A percentile compares a stretch with the other conserved stretches of the same genome.
Conservation (phyloP, 2,888 invertebrate species). For the Drosophila rellima region DNA sequence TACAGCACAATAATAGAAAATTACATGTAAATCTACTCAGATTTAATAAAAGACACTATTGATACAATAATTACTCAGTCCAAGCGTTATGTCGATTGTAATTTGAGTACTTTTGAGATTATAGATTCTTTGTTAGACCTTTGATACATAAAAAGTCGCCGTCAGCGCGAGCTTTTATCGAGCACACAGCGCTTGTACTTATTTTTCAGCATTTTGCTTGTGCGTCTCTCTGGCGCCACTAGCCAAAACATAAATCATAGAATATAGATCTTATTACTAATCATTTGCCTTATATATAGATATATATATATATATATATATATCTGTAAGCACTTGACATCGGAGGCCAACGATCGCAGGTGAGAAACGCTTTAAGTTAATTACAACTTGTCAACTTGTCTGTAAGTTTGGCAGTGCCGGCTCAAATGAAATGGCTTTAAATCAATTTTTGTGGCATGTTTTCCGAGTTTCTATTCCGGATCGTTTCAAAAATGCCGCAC, state of each 20-base stretch:
- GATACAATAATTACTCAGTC: background rate
- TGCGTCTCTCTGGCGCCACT: background rate
- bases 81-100: background rate
- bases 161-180: too few relatives aligned
- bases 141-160: background rate
- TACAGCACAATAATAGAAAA: conserved; percentile 4
- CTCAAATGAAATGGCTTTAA: conserved; percentile 70
- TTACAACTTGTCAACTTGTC: conserved; percentile 75
- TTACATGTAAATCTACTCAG: background rate
- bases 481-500: conserved; percentile 69
- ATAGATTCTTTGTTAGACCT: background rate
- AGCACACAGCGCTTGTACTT: too few relatives aligned
- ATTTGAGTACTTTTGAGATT: background rate
- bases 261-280: too few relatives aligned
- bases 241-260: background rate
- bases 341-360: conserved; percentile 13
- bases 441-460: conserved; percentile 69
- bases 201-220: too few relatives aligned
- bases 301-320: conserved; percentile 11
- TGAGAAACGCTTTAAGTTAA: conserved; percentile 81
- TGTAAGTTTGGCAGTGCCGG: conserved; percentile 60
- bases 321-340: conserved; percentile 15
- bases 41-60: background rate
- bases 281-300: background rate
- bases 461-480: conserved; percentile 33